A percentile compares a stretch with the other conserved stretches of the same genome.
Conservation (phyloP, 2,888 invertebrate species). For the Mactromeris polynyma region DNA sequence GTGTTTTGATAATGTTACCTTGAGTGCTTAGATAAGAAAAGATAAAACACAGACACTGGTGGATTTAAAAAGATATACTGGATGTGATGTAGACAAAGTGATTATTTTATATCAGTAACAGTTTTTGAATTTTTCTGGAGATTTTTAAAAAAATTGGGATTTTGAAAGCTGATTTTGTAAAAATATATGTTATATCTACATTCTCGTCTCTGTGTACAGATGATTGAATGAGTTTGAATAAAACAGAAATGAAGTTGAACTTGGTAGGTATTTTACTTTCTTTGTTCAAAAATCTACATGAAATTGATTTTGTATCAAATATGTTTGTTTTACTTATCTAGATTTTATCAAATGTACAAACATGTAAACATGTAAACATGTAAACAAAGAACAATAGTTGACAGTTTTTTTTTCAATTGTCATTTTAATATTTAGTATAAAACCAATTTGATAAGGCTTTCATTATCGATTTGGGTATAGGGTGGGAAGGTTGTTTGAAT, state of each 20-base stretch:
- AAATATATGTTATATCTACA: background rate
- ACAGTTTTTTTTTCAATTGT: no score
- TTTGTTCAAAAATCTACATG: background rate
- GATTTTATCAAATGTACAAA: no score
- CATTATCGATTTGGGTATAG: no score
- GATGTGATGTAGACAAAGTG: constrained; percentile 2
- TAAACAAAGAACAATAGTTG: no score
- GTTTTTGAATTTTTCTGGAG: background rate
- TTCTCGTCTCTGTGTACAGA: background rate
- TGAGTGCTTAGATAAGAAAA: background rate
- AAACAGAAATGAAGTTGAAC: background rate
- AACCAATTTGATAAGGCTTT: no score
- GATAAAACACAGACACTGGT: background rate
- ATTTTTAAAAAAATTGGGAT: background rate
- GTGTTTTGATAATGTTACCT: background rate
- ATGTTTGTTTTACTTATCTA: no score
- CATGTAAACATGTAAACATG: no score
- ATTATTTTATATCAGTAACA: background rate
- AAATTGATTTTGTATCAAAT: no score
- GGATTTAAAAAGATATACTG: background rate
- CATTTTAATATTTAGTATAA: no score
- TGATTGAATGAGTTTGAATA: constrained; percentile 9
- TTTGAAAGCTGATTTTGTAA: background rate
- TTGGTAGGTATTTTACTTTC: background rate
- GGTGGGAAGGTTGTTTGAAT: no score